These are phyloP conservation scores for Parambassis ranga DNA, from an alignment of 2,797 vertebrate species.

Conservation along the genomic window DNA sequence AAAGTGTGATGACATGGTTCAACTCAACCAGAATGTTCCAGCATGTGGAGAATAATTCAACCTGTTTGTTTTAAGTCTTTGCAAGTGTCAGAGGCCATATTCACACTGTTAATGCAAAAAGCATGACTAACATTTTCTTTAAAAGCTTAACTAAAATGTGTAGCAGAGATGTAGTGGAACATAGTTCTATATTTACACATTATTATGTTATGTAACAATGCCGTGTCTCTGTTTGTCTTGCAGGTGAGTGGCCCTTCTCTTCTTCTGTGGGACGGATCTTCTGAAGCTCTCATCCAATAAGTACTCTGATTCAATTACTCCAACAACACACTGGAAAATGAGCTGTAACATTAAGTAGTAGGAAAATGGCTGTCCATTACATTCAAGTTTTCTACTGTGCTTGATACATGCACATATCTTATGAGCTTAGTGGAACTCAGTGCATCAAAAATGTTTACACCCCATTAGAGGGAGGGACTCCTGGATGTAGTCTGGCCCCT, in stretches of 20 bases:
- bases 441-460: slow-evolving; percentile 55
- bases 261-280: slow-evolving; percentile 18
- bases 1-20: not conserved
- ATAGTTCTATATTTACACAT: not conserved
- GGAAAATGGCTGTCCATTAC: not conserved
- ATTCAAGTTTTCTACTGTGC: too few relatives aligned
- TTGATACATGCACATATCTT: not conserved
- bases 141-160: not conserved
- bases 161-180: not conserved
- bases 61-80: not conserved
- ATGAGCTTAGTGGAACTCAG: too few relatives aligned
- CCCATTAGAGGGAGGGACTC: slow-evolving; percentile 1
- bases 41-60: not conserved
- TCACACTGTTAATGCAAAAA: slow-evolving; percentile 2
- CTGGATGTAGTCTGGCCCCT: slow-evolving; percentile 32
- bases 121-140: not conserved
- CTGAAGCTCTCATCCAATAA: slow-evolving; percentile 41
- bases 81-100: not conserved
- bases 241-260: slow-evolving; percentile 73
- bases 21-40: not conserved
- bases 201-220: not conserved
- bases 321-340: not conserved
- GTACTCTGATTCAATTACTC: slow-evolving; percentile 40
- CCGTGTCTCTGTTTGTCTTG: slow-evolving; percentile 62
- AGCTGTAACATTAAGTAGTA: not conserved